Evolutionary conservation across 1,140 invertebrate genomes (phyloP).

Genomic region (Danaus plexippus): DNA sequence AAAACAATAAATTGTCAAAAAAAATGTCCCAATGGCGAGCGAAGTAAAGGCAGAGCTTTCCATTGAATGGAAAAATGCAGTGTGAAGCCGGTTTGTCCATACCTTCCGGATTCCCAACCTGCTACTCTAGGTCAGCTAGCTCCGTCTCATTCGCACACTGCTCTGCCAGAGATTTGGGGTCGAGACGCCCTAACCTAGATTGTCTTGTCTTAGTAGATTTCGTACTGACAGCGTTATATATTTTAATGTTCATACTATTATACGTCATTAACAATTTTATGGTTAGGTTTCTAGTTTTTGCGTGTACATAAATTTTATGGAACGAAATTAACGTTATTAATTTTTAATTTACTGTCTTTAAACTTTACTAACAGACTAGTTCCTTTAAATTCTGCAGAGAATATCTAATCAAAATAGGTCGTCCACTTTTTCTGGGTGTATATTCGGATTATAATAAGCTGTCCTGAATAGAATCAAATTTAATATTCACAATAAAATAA

Average conservation of each 20-base stretch:
- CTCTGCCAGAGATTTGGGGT: constrained; percentile 52
- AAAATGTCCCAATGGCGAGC: constrained; percentile 34
- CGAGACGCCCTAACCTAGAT: constrained; percentile 66
- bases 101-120: constrained; percentile 70
- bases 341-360: too few relatives aligned
- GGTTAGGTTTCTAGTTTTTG: too few relatives aligned
- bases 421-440: too few relatives aligned
- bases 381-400: too few relatives aligned
- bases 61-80: constrained; percentile 69
- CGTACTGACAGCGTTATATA: constrained; percentile 33
- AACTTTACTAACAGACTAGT: too few relatives aligned
- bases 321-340: too few relatives aligned
- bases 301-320: too few relatives aligned
- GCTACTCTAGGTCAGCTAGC: constrained; percentile 61
- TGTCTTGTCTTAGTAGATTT: constrained; percentile 41
- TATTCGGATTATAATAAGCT: too few relatives aligned
- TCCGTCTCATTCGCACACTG: constrained; percentile 44
- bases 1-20: constrained; percentile 38
- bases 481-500: too few relatives aligned
- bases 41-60: constrained; percentile 59
- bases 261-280: too few relatives aligned
- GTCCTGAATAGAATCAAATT: too few relatives aligned
- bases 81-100: constrained; percentile 60
- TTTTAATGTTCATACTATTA: not conserved
- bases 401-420: too few relatives aligned